A percentile compares a stretch with the other conserved stretches of the same genome.
These are phyloP conservation scores for Okamejei kenojei DNA, from an alignment of 2,797 vertebrate species.

Conservation along the genomic window DNA sequence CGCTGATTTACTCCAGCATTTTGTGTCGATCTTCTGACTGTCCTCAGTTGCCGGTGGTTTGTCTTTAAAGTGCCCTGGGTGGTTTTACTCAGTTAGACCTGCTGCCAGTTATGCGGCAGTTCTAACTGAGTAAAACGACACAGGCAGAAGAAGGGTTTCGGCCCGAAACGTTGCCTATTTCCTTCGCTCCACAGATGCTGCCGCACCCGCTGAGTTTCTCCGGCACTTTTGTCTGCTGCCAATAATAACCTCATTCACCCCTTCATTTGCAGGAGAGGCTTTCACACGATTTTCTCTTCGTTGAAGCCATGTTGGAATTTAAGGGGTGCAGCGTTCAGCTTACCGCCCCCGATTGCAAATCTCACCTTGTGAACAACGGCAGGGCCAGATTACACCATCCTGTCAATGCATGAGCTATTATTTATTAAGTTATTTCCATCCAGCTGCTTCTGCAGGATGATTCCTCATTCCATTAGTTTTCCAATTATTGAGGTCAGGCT, in stretches of 20 bases:
- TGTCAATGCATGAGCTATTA: not conserved
- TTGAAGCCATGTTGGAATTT: not conserved
- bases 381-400: not conserved
- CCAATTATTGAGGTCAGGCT: slow-evolving; percentile 35
- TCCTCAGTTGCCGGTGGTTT: not conserved
- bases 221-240: too few species aligned
- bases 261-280: not conserved
- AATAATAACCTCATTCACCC: not conserved
- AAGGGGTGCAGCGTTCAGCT: not conserved
- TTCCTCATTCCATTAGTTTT: slow-evolving; percentile 35
- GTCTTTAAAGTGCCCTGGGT: not conserved
- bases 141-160: too few species aligned
- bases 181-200: too few species aligned
- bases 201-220: too few species aligned
- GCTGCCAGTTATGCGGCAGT: too few species aligned
- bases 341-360: not conserved
- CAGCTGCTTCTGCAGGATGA: not conserved
- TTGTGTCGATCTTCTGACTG: not conserved
- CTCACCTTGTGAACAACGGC: not conserved
- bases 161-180: too few species aligned
- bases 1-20: too few species aligned
- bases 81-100: not conserved
- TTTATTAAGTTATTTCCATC: slow-evolving; percentile 25
- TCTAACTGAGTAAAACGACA: too few species aligned
- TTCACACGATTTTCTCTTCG: not conserved